Percentiles rank a stretch among this genome's conserved stretches.
Evolutionary conservation across 2,113 vertebrate species (phyloP).

Genomic region (Ptychochromis oligacanthus): DNA sequence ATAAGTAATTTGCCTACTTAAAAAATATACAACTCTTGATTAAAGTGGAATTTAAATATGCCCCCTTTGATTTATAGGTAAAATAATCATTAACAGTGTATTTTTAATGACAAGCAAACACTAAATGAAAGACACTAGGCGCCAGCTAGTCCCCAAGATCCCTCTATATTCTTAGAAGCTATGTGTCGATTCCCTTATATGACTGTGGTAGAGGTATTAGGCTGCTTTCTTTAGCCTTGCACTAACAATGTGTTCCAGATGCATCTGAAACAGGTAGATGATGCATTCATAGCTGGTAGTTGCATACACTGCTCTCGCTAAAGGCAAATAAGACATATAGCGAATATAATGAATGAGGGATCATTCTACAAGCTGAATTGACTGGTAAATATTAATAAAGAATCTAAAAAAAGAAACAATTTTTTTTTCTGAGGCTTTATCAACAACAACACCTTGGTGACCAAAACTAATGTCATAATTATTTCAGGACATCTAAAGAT

Average conservation of each 20-base stretch:
- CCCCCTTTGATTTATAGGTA: background rate
- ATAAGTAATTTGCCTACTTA: background rate
- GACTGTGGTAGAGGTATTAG: background rate
- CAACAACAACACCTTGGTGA: too few relatives aligned
- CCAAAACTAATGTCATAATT: too few relatives aligned
- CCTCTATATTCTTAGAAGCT: background rate
- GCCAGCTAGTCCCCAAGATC: background rate
- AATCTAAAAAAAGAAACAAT: too few relatives aligned
- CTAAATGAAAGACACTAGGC: background rate
- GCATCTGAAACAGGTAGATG: background rate
- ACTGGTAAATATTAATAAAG: too few relatives aligned
- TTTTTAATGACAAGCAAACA: background rate
- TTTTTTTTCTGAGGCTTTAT: too few relatives aligned
- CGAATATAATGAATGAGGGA: background rate
- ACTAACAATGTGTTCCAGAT: background rate
- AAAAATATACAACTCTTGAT: conserved; percentile 12
- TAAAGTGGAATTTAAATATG: background rate
- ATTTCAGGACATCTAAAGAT: too few relatives aligned
- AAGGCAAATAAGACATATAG: background rate
- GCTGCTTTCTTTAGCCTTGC: background rate
- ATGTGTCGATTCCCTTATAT: background rate
- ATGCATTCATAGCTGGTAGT: background rate
- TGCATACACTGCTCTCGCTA: background rate
- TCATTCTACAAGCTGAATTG: too few relatives aligned
- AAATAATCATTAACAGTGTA: conserved; percentile 7